Evolutionary conservation across 2,113 vertebrate species (phyloP).

Genomic region (Apus apus): DNA sequence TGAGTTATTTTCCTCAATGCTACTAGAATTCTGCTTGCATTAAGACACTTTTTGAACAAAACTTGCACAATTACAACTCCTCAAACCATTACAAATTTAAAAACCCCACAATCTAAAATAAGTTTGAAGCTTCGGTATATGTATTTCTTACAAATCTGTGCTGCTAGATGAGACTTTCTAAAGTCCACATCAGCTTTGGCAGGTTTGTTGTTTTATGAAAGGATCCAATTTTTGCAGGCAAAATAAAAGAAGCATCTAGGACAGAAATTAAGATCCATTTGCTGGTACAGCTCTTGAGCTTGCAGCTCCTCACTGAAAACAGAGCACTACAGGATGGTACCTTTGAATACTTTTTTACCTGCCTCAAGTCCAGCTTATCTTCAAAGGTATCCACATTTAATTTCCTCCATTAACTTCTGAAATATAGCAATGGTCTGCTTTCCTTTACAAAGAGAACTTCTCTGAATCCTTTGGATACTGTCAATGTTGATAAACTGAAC

Average conservation of each 20-base stretch:
- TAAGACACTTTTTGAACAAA: not conserved
- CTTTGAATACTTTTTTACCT: not conserved
- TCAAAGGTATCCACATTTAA: not conserved
- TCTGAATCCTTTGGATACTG: not conserved
- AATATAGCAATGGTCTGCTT: not conserved
- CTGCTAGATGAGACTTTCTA: not conserved
- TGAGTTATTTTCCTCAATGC: not conserved
- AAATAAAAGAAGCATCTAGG: not conserved
- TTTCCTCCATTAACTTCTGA: not conserved
- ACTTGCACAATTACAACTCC: not conserved
- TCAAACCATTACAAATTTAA: not conserved
- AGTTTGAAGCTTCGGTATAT: not conserved
- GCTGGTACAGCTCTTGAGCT: not conserved
- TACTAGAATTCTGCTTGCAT: not conserved
- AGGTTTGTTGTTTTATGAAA: not conserved
- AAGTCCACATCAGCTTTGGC: not conserved
- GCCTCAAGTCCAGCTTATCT: not conserved
- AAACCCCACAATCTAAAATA: not conserved
- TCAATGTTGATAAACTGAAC: not conserved
- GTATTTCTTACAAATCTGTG: not conserved
- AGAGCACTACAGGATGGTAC: not conserved
- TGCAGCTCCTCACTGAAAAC: fast-evolving
- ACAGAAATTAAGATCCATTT: not conserved
- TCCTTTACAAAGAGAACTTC: not conserved
- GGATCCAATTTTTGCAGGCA: not conserved